phyloP scores from a whole-genome alignment of 2,113 vertebrate genomes.

The Syngnathus typhle region DNA sequence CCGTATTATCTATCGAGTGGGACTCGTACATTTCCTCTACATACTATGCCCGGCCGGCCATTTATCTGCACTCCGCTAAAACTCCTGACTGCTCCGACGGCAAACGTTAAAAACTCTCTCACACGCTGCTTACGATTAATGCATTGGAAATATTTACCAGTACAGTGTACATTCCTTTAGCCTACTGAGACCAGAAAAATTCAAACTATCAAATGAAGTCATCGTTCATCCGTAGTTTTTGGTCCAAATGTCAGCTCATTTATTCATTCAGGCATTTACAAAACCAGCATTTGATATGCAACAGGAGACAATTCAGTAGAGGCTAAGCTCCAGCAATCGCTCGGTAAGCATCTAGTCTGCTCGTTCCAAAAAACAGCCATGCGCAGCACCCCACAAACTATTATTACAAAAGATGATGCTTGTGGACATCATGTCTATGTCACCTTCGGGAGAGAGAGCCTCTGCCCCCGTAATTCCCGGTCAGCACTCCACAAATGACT shows the following conservation, averaged over 20 bases:
- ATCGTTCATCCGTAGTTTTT: no score
- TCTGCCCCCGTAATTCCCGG: constrained; percentile 3
- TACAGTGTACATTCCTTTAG: no score
- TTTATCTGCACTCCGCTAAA: constrained; percentile 48
- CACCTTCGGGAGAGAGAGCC: constrained; percentile 5
- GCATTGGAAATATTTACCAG: no score
- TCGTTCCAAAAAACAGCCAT: neutral
- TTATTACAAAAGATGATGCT: constrained; percentile 8
- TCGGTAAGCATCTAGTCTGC: neutral
- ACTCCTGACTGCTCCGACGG: constrained; percentile 1
- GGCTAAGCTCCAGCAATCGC: neutral
- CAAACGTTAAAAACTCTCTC: no score
- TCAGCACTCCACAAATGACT: neutral
- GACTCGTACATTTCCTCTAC: constrained; percentile 56
- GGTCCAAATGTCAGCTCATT: no score
- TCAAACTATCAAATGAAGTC: no score
- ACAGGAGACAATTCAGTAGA: neutral
- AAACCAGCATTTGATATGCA: neutral
- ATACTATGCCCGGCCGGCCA: constrained; percentile 35
- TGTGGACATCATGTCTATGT: constrained; percentile 7
- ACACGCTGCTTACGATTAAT: no score
- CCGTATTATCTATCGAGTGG: constrained; percentile 63
- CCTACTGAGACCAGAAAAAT: no score
- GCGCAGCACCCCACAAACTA: neutral
- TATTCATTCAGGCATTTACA: no score